Base-by-base conservation (phyloP, 2,888 invertebrate genomes). In the Brassicogethes aeneus region DNA sequence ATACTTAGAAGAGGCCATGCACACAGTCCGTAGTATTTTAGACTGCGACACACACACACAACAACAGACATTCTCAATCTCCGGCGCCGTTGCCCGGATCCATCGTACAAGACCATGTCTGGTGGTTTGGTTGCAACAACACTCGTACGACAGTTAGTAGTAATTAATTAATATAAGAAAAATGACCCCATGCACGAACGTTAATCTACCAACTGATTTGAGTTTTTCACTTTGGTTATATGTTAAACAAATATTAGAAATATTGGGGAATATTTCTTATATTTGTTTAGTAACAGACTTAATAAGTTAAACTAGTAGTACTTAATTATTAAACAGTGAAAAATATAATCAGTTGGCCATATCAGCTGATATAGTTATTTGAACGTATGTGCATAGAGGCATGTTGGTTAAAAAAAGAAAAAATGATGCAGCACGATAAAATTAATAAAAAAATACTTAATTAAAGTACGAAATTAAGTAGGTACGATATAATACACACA, bases 1-100 rank as follows among this genome's bases (percentile, higher is more conserved):
- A 58, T 53, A 54, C 55, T 50, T 47, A 60, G 61, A 60, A 65
- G 62, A 68, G 63, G 66, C 66, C 75, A 75, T 75, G 75, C 75
- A 70, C 70, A 74, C 76, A 75, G 74, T 70, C 74, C 60, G 63
- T n/a, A 65, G 74, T 74, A 73, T 72, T 71, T 68, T 71, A 71
- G 74, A 72, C 74, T 75, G 75, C 68, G 65, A 64, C 58, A 60
- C 56, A 61, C 58, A 59, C 53, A 59, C 57, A 59, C 44, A n/a
- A n/a, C n/a, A n/a, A 52, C 52, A 54, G 42, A 52, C 51, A 54
- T 49, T 54, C 54, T 48, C 49, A 45, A n/a, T 39, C 31, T 51
- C 49, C 46, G 51, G 51, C 38, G 39, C 36, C 43, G 43, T 39
- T 44, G 45, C 37, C 49, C 47, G 50, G 50, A 44, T 47, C 41